These are phyloP conservation scores for Pinctada fucata DNA, from an alignment of 2,888 invertebrate species.

Conservation along the genomic window DNA sequence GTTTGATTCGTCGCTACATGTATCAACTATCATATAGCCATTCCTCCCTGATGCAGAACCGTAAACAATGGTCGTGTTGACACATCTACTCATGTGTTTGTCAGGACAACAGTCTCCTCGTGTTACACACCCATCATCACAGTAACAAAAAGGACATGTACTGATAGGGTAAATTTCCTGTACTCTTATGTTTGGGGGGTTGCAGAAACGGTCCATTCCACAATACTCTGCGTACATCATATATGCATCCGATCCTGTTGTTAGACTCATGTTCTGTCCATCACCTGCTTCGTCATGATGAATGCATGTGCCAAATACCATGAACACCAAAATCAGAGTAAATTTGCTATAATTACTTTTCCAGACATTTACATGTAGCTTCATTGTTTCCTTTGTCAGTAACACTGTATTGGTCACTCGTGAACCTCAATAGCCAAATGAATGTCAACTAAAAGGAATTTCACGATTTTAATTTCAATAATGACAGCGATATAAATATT, in stretches of 20 bases:
- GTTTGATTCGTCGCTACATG: not conserved
- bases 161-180: not conserved
- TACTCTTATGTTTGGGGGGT: not conserved
- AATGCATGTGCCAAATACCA: no score
- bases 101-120: not conserved
- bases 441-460: no score
- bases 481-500: no score
- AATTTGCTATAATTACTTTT: no score
- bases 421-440: no score
- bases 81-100: not conserved
- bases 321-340: no score
- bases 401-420: no score
- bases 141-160: not conserved
- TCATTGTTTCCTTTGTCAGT: no score
- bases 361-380: no score
- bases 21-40: not conserved
- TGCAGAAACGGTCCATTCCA: not conserved
- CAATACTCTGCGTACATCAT: not conserved
- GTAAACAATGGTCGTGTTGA: not conserved
- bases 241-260: not conserved
- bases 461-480: no score
- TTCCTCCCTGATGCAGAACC: not conserved
- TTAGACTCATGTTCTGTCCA: not conserved
- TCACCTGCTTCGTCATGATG: no score
- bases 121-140: not conserved